Evolutionary conservation across 2,797 vertebrate genomes (phyloP).

Genomic region (Gallinago nigripennis): DNA sequence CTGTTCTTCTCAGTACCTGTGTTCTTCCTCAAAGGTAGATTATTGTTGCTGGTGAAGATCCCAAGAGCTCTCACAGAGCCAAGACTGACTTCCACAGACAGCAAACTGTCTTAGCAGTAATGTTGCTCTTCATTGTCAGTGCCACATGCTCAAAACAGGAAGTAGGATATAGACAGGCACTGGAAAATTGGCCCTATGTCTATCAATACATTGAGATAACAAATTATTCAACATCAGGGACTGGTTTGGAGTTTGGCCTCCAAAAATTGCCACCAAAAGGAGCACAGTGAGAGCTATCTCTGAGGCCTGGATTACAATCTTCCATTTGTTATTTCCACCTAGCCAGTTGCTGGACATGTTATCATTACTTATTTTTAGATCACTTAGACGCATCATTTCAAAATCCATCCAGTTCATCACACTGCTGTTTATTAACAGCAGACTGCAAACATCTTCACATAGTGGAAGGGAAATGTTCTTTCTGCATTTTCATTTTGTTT

Average conservation of each 20-base stretch:
- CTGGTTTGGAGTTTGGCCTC: not conserved
- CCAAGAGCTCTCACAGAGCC: not conserved
- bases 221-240: not conserved
- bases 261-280: not conserved
- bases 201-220: not conserved
- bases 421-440: not conserved
- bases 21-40: not conserved
- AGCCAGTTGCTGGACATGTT: not conserved
- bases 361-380: not conserved
- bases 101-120: not conserved
- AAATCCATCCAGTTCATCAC: not conserved
- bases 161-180: not conserved
- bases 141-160: not conserved
- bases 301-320: not conserved
- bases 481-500: not conserved
- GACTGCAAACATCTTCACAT: not conserved
- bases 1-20: not conserved
- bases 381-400: not conserved
- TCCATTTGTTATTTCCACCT: not conserved
- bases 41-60: not conserved
- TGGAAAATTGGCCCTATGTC: not conserved
- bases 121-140: not conserved
- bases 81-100: not conserved
- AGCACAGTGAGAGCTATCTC: not conserved
- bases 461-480: not conserved